Evolutionary conservation across 2,113 vertebrate species (phyloP), one percentile per base, ranked within the genome.

Genomic region (Lophius piscatorius): DNA sequence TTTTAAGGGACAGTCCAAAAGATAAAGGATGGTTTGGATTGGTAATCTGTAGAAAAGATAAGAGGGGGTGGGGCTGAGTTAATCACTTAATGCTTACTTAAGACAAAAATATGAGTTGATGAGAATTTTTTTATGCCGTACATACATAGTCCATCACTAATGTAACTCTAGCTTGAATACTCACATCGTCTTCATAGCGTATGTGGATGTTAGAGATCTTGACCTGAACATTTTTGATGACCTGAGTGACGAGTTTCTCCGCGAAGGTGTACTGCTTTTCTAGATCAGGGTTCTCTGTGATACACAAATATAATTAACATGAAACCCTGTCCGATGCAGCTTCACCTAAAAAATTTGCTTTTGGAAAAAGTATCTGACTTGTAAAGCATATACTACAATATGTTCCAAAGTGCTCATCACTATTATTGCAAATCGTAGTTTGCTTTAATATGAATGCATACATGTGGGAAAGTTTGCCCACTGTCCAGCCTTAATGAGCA

Each of bases 181-280:
- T 98, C 88, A 99, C 97, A 80, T 97, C 90, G 87, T 99, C 97
- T 82, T 99, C 97, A 77, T 98, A 98, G 56, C 97, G 95, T 77
- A 98, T 61, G 45, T 99, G 97, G 70, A 99, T 97, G 74, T 93
- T 97, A 55, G 95, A 96, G 85, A 99, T 98, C 88, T 96, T 97
- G 82, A 99, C 89, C 75, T 98, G 96, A 74, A 99, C 92, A 90
- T 99, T 99, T 91, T 97, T 98, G 80, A 99, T 97, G 69, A 99
- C 94, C 84, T 99, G 97, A 76, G 97, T 98, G 57, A 96, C 86
- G 73, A 99, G 87, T 76, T 99, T 99, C 91, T 99, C 97, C 71
- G 94, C 82, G 80, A 99, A 99, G 10, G 93, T 95, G 78, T 98
- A 96, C 73, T 95, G 96, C 61, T 96, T 97, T 74, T 97, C 94